These are phyloP conservation scores for Ailuropoda melanoleuca DNA, from an alignment of 2,113 vertebrate species.

Conservation along the genomic window DNA sequence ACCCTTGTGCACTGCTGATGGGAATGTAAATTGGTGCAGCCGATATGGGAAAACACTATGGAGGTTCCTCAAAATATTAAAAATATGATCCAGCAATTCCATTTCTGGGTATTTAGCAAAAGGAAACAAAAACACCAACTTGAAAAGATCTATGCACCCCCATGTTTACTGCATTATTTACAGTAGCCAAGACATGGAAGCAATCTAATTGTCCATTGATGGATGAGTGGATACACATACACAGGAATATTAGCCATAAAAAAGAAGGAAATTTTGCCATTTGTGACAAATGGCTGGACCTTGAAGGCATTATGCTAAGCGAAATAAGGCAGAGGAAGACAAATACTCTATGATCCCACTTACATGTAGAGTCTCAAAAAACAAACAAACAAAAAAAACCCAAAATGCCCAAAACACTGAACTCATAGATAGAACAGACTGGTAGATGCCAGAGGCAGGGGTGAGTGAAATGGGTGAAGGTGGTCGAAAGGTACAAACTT, in stretches of 20 bases:
- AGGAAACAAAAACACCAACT: background rate
- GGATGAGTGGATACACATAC: background rate
- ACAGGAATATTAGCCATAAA: background rate
- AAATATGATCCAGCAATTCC: background rate
- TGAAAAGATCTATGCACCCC: background rate
- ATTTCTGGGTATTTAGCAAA: background rate
- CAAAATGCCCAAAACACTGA: background rate
- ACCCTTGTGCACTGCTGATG: background rate
- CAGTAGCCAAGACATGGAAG: background rate
- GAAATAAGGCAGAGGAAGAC: background rate
- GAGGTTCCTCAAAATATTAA: background rate
- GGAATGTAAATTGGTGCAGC: background rate
- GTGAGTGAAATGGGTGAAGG: background rate
- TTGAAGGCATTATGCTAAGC: background rate
- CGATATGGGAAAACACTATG: background rate
- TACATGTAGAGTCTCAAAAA: background rate
- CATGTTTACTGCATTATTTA: background rate
- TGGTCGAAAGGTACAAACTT: background rate
- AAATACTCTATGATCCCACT: background rate
- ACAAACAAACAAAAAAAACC: too few relatives aligned
- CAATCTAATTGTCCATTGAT: background rate
- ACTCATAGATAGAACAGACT: background rate
- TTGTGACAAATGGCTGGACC: background rate
- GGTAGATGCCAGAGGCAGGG: background rate
- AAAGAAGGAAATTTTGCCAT: constrained; percentile 1